Conservation (phyloP, 2,113 vertebrate genomes). For the Onychorhynchus coronatus region DNA sequence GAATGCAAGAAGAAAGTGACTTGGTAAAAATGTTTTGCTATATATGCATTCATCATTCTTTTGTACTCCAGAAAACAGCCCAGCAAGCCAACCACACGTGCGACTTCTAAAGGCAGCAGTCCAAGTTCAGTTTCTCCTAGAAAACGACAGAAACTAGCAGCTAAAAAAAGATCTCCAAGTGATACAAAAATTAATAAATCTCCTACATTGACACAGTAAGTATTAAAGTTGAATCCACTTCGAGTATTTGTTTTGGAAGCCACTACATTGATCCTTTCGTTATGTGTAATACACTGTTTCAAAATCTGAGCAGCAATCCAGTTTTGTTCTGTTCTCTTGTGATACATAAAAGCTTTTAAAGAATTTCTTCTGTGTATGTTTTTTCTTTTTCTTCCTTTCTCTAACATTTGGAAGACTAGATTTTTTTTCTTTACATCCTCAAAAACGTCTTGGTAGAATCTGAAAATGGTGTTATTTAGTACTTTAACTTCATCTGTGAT, state of each 20-base stretch:
- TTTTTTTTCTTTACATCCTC: not conserved
- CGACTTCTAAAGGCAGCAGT: constrained; percentile 73
- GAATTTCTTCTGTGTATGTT: not conserved
- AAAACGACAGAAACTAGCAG: constrained; percentile 59
- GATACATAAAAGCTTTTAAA: constrained; percentile 33
- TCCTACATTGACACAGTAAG: constrained; percentile 65
- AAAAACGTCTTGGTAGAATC: not conserved
- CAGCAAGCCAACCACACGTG: constrained; percentile 75
- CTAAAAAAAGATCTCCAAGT: constrained; percentile 56
- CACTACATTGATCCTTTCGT: not conserved
- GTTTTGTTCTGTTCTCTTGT: not conserved
- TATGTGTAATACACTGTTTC: not conserved
- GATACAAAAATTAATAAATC: constrained; percentile 64
- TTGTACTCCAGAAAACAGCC: constrained; percentile 73
- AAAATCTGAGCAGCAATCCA: not conserved
- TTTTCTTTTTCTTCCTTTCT: not conserved
- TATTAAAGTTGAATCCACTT: constrained; percentile 38
- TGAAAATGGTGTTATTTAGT: not conserved
- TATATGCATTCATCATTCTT: not conserved
- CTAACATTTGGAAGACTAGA: not conserved
- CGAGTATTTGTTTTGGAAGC: not conserved
- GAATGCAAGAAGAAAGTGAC: not conserved
- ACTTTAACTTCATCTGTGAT: not conserved
- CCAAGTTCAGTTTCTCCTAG: constrained; percentile 65
- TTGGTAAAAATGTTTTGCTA: not conserved